Evolutionary conservation across 37 sponge, comb jelly and placozoan species (phyloP).

Genomic region (Oscarella lobularis): DNA sequence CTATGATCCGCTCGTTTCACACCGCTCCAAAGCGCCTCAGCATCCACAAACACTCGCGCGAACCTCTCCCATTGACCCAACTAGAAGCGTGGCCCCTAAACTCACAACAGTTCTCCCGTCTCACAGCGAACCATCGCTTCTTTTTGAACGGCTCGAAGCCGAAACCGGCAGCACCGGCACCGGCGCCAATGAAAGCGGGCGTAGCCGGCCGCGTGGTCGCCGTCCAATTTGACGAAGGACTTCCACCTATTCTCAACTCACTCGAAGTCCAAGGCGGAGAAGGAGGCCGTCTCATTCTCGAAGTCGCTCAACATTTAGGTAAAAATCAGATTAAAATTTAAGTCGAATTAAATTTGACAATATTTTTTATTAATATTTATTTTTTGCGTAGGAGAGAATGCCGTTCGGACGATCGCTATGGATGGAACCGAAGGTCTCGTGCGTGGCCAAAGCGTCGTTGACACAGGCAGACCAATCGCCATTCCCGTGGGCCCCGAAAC

Average conservation of each 20-base stretch:
- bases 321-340: no score
- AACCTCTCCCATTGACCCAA: no score
- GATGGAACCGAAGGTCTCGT: conserved; percentile 98
- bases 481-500: conserved; percentile 95
- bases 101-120: no score
- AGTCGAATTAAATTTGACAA: no score
- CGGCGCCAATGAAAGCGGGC: background rate
- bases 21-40: no score
- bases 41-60: no score
- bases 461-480: conserved; percentile 74
- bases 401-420: conserved; percentile 97
- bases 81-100: no score
- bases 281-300: conserved; percentile 66
- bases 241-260: conserved; percentile 95
- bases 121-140: no score
- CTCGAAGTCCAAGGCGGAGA: conserved; percentile 70
- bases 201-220: conserved; percentile 98
- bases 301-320: conserved; percentile 98
- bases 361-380: no score
- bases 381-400: conserved; percentile 85
- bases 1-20: no score
- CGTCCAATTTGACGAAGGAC: conserved; percentile 93
- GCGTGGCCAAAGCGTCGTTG: conserved; percentile 64
- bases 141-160: no score
- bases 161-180: background rate